Evolutionary conservation across 2,888 invertebrate genomes (phyloP), one percentile per base, ranked within the genome.

Genomic region (Acleris emargana): DNA sequence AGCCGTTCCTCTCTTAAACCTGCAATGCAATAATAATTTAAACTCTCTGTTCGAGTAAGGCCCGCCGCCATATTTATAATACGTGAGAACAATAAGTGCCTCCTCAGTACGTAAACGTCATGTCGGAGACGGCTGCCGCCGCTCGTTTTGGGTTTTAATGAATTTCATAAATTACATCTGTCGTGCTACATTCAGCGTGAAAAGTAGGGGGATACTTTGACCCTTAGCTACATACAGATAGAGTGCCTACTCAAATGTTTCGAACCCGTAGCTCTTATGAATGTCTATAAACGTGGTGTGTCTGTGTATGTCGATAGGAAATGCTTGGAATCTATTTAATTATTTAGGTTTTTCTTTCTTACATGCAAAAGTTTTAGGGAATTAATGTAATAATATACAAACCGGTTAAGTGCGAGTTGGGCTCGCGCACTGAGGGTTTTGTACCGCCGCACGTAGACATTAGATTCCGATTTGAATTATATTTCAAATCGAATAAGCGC

Each of bases 111-210:
- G 58, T 67, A 64, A 64, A 63, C 63, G 67, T 63, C 67, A 58
- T 54, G 67, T 63, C 42, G 22, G 43, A 20, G 16, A 43, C 58
- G 58, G 57, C n/a, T 42, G 50, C 58, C 47, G 50, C 58, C 47
- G 57, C n/a, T 42, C 54, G 53, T 61, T 54, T 50, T 13, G 25
- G 25, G 55, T 49, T 61, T 70, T 78, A 78, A 79, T 79, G 74
- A 78, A 77, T 76, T 77, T 76, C 77, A 78, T 79, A 79, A 79
- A 79, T 79, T 73, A 72, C 71, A 57, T 70, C 72, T 71, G 69
- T 70, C 59, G 57, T 71, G 69, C 49, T 17, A 72, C 74, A 42
- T 47, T 54, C 71, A 61, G 61, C 72, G n/a, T n/a, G 45, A 45
- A 45, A 45, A 17, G 49, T 49, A 49, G 17, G 11, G 7, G 11